Conservation (phyloP, 2,113 vertebrate genomes). For the Pholis gunnellus region DNA sequence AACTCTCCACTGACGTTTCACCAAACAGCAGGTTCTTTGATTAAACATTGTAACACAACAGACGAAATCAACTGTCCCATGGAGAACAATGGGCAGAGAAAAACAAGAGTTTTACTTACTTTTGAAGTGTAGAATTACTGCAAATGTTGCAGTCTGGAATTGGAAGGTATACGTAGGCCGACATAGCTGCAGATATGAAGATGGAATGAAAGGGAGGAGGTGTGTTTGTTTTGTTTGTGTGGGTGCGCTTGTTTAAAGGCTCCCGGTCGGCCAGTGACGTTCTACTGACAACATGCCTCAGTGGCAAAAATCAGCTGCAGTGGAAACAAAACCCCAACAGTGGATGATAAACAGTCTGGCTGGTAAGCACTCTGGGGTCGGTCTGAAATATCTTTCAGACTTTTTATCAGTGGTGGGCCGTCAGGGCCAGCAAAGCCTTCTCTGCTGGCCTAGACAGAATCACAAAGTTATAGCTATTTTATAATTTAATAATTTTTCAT, state of each 20-base stretch:
- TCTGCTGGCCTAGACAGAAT: too few species aligned
- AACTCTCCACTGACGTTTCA: not conserved
- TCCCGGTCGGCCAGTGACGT: slow-evolving; percentile 39
- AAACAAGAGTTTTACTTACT: not conserved
- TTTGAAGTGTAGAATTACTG: slow-evolving; percentile 7
- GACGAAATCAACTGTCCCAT: slow-evolving; percentile 6
- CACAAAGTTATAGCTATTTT: too few species aligned
- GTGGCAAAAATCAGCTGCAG: slow-evolving; percentile 29
- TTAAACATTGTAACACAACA: slow-evolving; percentile 22
- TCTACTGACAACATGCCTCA: slow-evolving; percentile 22
- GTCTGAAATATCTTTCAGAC: not conserved
- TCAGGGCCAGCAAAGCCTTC: too few species aligned
- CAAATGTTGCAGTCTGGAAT: not conserved
- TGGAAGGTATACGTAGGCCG: not conserved
- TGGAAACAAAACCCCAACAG: slow-evolving; percentile 29
- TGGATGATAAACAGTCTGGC: slow-evolving; percentile 32
- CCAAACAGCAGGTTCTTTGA: slow-evolving; percentile 39
- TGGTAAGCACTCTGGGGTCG: not conserved
- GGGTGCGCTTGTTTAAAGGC: slow-evolving; percentile 48
- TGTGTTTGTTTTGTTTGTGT: slow-evolving; percentile 41
- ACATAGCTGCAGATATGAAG: slow-evolving; percentile 12
- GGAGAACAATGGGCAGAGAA: slow-evolving; percentile 26
- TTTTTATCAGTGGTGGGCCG: too few species aligned
- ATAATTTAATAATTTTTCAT: too few species aligned
- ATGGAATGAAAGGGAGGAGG: slow-evolving; percentile 20